These are phyloP conservation scores for Apteryx owenii DNA, from an alignment of 2,113 vertebrate genomes.

Conservation along the genomic window DNA sequence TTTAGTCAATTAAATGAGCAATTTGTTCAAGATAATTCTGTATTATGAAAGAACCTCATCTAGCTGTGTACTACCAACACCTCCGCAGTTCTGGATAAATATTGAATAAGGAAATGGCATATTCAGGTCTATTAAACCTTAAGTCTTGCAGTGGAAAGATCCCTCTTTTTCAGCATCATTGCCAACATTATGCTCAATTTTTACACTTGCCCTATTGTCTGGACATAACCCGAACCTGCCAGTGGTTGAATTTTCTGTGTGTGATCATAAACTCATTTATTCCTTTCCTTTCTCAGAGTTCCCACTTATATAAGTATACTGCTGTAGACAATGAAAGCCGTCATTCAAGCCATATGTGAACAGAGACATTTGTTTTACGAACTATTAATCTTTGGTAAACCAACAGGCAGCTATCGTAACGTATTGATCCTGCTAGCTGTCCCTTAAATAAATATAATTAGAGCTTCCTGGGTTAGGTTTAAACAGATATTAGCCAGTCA, in stretches of 20 bases:
- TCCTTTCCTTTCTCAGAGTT: constrained; percentile 31
- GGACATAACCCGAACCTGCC: neutral
- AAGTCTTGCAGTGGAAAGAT: neutral
- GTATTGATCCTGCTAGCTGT: constrained; percentile 68
- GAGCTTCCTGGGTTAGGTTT: constrained; percentile 62
- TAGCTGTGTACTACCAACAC: neutral
- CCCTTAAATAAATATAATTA: constrained; percentile 67
- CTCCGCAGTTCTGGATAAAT: neutral
- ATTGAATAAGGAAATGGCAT: neutral
- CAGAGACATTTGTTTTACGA: constrained; percentile 70
- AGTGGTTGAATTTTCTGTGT: neutral
- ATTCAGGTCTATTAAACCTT: neutral
- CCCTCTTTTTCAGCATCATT: neutral
- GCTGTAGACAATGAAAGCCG: constrained; percentile 44
- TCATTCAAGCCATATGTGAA: constrained; percentile 74
- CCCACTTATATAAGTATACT: neutral
- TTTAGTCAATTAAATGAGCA: neutral
- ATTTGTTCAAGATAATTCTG: neutral
- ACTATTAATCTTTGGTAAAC: constrained; percentile 73
- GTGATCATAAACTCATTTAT: constrained; percentile 49
- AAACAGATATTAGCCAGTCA: constrained; percentile 59
- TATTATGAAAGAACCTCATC: neutral
- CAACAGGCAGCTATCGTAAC: constrained; percentile 71
- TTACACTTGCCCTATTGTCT: neutral
- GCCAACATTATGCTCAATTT: neutral